Conservation (phyloP, 1,140 invertebrate species). For the Apolygus lucorum region DNA sequence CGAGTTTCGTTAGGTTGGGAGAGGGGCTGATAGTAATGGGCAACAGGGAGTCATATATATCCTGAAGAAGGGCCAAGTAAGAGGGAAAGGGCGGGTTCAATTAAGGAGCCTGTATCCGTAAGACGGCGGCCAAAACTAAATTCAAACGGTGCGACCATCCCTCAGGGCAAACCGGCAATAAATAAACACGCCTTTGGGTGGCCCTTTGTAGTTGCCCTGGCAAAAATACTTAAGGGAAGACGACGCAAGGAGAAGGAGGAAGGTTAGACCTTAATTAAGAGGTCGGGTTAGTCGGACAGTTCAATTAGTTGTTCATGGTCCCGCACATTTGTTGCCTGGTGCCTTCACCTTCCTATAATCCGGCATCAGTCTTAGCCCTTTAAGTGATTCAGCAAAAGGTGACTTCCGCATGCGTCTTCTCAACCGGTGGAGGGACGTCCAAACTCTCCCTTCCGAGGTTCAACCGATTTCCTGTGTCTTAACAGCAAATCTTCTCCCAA, state of each 20-base stretch:
- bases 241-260: not conserved
- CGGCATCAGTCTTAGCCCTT: not conserved
- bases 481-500: no score
- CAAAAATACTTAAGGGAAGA: constrained; percentile 24
- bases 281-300: constrained; percentile 24
- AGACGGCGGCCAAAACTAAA: constrained; percentile 26
- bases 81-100: constrained; percentile 20
- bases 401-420: not conserved
- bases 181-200: constrained; percentile 26
- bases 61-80: not conserved
- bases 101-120: constrained; percentile 22
- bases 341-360: constrained; percentile 11
- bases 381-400: not conserved
- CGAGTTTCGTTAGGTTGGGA: not conserved
- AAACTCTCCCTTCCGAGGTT: no score
- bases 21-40: not conserved
- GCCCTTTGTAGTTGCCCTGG: constrained; percentile 17
- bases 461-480: no score
- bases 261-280: constrained; percentile 25
- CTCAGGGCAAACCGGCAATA: constrained; percentile 25
- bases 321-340: constrained; percentile 23
- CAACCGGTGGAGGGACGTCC: no score
- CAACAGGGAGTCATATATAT: constrained; percentile 1
- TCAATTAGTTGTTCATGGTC: constrained; percentile 22
- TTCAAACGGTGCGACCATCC: constrained; percentile 23